phyloP scores from a whole-genome alignment of 2,797 vertebrate genomes.

The Acipenser ruthenus region DNA sequence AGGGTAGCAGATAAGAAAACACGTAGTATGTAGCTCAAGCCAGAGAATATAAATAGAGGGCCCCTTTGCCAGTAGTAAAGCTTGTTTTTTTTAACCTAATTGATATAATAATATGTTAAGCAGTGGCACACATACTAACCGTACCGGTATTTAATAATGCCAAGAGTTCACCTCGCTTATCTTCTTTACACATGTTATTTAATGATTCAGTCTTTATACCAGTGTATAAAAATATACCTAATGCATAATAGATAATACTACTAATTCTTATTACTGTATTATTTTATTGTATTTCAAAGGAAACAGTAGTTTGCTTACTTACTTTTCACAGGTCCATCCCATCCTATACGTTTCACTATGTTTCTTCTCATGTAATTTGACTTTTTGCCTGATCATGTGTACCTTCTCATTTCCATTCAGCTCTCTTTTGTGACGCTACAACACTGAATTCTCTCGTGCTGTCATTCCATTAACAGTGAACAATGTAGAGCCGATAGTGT shows the following conservation, averaged over 20 bases:
- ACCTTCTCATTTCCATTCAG: conserved; percentile 53
- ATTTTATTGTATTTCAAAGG: too few species aligned
- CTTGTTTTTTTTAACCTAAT: conserved; percentile 9
- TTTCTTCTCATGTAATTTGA: conserved; percentile 63
- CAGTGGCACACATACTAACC: too few species aligned
- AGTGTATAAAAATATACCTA: too few species aligned
- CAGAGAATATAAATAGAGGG: conserved; percentile 32
- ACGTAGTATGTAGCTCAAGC: conserved; percentile 27
- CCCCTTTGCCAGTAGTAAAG: conserved; percentile 30
- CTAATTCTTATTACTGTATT: too few species aligned
- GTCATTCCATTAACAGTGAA: conserved; percentile 74
- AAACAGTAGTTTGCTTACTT: conserved; percentile 13
- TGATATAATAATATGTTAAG: too few species aligned
- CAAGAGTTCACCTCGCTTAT: too few species aligned
- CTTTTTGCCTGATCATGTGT: conserved; percentile 72
- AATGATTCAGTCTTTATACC: too few species aligned
- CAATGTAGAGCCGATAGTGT: conserved; percentile 60
- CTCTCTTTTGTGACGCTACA: conserved; percentile 45
- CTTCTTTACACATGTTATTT: too few species aligned
- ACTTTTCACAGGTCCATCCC: conserved; percentile 17
- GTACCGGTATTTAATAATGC: too few species aligned
- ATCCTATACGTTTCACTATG: conserved; percentile 37
- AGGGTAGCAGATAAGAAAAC: conserved; percentile 44
- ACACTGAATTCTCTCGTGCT: conserved; percentile 70
- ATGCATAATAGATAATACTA: too few species aligned